These are phyloP conservation scores for Diarsia mendica DNA, from an alignment of 2,888 invertebrate genomes.

Conservation along the genomic window DNA sequence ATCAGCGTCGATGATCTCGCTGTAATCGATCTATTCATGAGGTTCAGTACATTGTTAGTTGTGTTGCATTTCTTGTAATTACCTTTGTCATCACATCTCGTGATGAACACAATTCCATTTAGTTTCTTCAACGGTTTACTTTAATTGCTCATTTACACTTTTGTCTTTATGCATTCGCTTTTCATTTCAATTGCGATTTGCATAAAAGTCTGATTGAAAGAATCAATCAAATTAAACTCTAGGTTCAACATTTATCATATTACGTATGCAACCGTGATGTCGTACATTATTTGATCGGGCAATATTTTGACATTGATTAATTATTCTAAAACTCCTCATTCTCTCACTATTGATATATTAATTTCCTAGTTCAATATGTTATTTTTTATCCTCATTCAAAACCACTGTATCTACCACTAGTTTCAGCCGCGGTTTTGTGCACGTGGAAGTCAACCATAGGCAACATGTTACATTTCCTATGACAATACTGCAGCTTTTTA, in stretches of 20 bases:
- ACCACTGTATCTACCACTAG: neutral
- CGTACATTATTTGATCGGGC: neutral
- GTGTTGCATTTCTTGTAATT: conserved; percentile 44
- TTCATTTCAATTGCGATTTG: conserved; percentile 25
- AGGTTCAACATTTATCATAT: neutral
- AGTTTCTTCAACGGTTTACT: conserved; percentile 30
- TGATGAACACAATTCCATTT: conserved; percentile 37
- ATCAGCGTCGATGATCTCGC: conserved; percentile 72
- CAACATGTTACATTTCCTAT: neutral
- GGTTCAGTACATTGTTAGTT: conserved; percentile 50
- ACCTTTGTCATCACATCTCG: conserved; percentile 52
- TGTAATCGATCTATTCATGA: conserved; percentile 76
- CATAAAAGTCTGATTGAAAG: neutral
- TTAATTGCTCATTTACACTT: conserved; percentile 29
- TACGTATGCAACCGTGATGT: conserved; percentile 22
- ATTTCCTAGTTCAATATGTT: conserved; percentile 22
- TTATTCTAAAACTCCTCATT: conserved; percentile 30
- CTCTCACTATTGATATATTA: neutral
- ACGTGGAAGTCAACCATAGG: neutral
- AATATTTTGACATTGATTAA: conserved; percentile 36
- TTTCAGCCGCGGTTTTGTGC: neutral
- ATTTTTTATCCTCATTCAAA: conserved; percentile 6
- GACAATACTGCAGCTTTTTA: neutral
- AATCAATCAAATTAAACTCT: neutral
- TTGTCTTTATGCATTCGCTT: conserved; percentile 23